phyloP scores from a whole-genome alignment of 2,113 vertebrate genomes.

The Daubentonia madagascariensis region DNA sequence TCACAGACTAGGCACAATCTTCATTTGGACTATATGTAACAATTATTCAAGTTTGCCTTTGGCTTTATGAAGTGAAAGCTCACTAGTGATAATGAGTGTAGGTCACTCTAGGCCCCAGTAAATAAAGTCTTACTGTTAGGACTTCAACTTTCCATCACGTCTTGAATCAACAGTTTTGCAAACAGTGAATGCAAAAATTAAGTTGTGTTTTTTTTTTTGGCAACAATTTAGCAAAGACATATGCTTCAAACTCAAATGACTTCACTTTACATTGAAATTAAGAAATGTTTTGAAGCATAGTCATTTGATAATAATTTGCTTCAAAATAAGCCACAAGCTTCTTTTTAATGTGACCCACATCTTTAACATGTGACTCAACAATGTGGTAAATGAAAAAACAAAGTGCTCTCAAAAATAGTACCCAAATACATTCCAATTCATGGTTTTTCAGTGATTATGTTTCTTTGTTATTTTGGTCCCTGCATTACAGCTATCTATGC shows the following conservation, averaged over 20 bases:
- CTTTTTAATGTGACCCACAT: slow-evolving; percentile 78
- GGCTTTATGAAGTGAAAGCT: background rate
- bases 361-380: slow-evolving; percentile 77
- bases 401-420: slow-evolving; percentile 76
- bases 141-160: slow-evolving; percentile 52
- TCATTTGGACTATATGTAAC: slow-evolving; percentile 40
- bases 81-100: background rate
- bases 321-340: slow-evolving; percentile 83
- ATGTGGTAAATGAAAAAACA: slow-evolving; percentile 72
- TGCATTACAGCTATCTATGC: slow-evolving; percentile 45
- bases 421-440: slow-evolving; percentile 63
- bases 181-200: slow-evolving; percentile 72
- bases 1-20: background rate
- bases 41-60: slow-evolving; percentile 1
- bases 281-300: slow-evolving; percentile 84
- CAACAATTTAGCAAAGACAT: slow-evolving; percentile 80
- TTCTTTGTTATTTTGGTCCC: slow-evolving; percentile 58
- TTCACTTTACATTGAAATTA: slow-evolving; percentile 84
- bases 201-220: slow-evolving; percentile 78
- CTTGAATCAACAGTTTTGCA: slow-evolving; percentile 65
- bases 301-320: slow-evolving; percentile 84
- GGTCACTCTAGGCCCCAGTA: slow-evolving; percentile 53
- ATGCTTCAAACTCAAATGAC: slow-evolving; percentile 86
- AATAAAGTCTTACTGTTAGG: slow-evolving; percentile 35
- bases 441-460: slow-evolving; percentile 21